phyloP scores from a whole-genome alignment of 2,113 vertebrate species.

The Nerophis lumbriciformis region DNA sequence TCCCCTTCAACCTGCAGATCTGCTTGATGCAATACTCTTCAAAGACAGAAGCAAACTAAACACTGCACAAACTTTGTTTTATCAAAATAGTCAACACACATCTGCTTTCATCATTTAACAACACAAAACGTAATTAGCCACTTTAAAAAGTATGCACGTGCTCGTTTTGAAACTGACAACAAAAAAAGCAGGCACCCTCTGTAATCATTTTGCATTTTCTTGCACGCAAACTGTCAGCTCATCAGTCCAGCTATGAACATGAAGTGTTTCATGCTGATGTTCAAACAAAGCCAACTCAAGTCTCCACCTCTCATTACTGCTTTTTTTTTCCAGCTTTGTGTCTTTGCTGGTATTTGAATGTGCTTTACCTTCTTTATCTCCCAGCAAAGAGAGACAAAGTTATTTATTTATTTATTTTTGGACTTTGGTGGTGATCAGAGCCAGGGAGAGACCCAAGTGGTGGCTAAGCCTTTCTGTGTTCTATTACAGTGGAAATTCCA shows the following conservation, averaged over 20 bases:
- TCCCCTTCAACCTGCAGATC: constrained; percentile 44
- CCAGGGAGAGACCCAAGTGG: constrained; percentile 28
- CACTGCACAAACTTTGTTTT: background rate
- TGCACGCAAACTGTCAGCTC: constrained; percentile 5
- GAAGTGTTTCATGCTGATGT: constrained; percentile 20
- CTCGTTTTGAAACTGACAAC: background rate
- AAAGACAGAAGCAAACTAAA: constrained; percentile 34
- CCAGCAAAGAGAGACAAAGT: constrained; percentile 18
- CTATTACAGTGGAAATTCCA: constrained; percentile 61
- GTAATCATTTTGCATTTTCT: background rate
- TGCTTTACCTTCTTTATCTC: constrained; percentile 33
- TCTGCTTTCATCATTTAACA: constrained; percentile 12
- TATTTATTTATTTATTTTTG: constrained; percentile 18
- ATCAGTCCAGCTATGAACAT: constrained; percentile 47
- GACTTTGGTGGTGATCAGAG: constrained; percentile 35
- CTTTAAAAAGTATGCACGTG: background rate
- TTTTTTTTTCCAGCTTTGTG: constrained; percentile 23
- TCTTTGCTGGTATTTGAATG: constrained; percentile 33
- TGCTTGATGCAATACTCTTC: constrained; percentile 15
- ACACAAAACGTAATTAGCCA: background rate
- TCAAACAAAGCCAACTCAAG: constrained; percentile 37
- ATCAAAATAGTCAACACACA: constrained; percentile 10
- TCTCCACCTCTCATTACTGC: constrained; percentile 41
- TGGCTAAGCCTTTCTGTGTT: constrained; percentile 57
- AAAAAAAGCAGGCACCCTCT: constrained; percentile 18